Base-by-base conservation (phyloP, 2,797 vertebrate species). In the Micropoecilia bifurca region DNA sequence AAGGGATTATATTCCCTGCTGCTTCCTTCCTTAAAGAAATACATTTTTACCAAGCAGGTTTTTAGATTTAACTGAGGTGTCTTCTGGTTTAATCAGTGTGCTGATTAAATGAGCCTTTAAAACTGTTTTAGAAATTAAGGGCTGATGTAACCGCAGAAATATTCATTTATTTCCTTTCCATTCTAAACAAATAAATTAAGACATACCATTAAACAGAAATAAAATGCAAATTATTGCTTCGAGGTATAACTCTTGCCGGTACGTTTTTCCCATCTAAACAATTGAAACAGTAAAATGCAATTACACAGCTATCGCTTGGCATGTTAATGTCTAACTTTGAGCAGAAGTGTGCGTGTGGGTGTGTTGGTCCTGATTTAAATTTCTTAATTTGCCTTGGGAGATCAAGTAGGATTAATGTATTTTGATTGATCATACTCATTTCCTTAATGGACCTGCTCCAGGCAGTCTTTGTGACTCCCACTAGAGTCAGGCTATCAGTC, bases 401-500 rank as follows among this genome's bases (percentile, higher is more conserved):
- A 86, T 85, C 76, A 84, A 87, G 84, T 90, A 83, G 74, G 79
- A 90, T 88, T 85, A 89, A 87, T 90, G 73, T 28, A 3, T 83
- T 89, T 87, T 91, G 90, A 93, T 86, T 89, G 86, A 93, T 91
- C 43, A 30, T 74, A 79, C 82, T 92, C 74, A 92, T 94, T 93
- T 90, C 80, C 77, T 89, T 93, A 94, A 92, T 93, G 91, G 90
- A 79, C 12, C 48, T 1, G 47, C 87, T 84, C 72, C 73, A 85
- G 83, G 84, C 81, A 1, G 73, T 89, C 75, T 88, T 72, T 16
- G 33, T 39, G 53, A 71, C 80, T 83, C 73, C 71, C 80, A 66
- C 53, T 14, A 71, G 82, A 66, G 68, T 45, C 68, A 28, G 68
- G 22, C 74, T 43, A 72, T 84, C 47, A 61, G 30, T 73, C 74